Evolutionary conservation across 2,888 invertebrate species (phyloP).

Genomic region (Disparrhopalites patrizii): DNA sequence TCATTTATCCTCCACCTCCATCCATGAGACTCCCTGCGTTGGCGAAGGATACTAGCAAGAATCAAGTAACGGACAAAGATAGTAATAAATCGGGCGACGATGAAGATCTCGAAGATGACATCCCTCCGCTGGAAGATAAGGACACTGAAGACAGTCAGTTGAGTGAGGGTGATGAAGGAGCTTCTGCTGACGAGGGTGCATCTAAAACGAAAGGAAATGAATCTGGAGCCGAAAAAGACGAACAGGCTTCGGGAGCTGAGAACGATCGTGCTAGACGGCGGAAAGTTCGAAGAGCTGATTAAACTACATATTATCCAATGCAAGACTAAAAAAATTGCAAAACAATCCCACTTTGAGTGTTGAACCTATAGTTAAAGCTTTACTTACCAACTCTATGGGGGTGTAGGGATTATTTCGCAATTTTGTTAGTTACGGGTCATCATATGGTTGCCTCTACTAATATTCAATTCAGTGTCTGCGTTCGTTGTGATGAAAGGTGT

Average conservation of each 20-base stretch:
- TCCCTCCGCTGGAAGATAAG: background rate
- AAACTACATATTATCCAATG: no score
- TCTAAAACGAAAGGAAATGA: background rate
- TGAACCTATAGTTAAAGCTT: no score
- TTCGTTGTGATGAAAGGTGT: no score
- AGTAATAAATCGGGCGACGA: conserved; percentile 52
- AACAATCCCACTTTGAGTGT: no score
- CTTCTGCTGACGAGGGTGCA: background rate
- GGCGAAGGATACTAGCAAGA: background rate
- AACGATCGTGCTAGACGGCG: conserved; percentile 31
- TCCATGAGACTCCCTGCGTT: background rate
- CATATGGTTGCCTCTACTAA: no score
- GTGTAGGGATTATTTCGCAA: no score
- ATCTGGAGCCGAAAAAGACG: conserved; percentile 49
- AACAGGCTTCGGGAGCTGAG: conserved; percentile 53
- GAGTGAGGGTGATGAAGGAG: conserved; percentile 9
- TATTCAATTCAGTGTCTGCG: no score
- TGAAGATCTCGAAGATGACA: conserved; percentile 63
- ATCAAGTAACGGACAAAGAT: background rate
- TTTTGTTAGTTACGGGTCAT: no score
- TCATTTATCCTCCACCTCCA: conserved; percentile 49
- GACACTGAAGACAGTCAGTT: conserved; percentile 12
- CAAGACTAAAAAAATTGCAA: no score
- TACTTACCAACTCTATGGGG: no score
- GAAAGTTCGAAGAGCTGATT: conserved; percentile 44